These are phyloP conservation scores for Oryzias curvinotus DNA, from an alignment of 2,113 vertebrate species.

Conservation along the genomic window DNA sequence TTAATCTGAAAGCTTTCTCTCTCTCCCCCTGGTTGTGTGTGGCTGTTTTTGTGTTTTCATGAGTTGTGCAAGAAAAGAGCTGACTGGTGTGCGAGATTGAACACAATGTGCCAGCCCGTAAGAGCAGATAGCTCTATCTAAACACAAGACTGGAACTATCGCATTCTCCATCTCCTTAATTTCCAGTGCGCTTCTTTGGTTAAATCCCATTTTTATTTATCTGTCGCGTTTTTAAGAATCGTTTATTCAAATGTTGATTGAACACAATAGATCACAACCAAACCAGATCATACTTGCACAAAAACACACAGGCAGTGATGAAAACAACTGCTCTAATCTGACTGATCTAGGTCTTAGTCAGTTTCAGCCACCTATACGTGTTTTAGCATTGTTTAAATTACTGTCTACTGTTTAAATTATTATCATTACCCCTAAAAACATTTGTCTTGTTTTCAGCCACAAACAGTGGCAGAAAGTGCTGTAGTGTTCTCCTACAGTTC, in stretches of 20 bases:
- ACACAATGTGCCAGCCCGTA: slow-evolving; percentile 56
- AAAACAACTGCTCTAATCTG: background rate
- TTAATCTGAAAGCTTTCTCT: slow-evolving; percentile 65
- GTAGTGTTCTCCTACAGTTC: too few relatives aligned
- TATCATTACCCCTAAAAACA: too few relatives aligned
- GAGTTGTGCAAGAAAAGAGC: slow-evolving; percentile 60
- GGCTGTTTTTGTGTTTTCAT: slow-evolving; percentile 42
- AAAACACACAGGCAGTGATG: background rate
- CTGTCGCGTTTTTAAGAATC: background rate
- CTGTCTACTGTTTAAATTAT: too few relatives aligned
- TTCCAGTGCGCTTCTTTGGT: background rate
- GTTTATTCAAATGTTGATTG: background rate
- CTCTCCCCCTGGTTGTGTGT: slow-evolving; percentile 38
- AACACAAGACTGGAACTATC: slow-evolving; percentile 49
- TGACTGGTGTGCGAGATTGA: slow-evolving; percentile 40
- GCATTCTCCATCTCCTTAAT: slow-evolving; percentile 11
- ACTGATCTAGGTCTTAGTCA: background rate
- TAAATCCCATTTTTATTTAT: background rate
- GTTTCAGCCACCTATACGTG: background rate
- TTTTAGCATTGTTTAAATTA: background rate
- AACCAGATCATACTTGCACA: background rate
- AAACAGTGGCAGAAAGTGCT: too few relatives aligned
- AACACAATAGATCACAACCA: background rate
- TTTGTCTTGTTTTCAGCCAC: too few relatives aligned
- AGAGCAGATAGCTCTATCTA: slow-evolving; percentile 57